Evolutionary conservation across 2,888 invertebrate genomes (phyloP).

Genomic region (Eupithecia dodoneata): DNA sequence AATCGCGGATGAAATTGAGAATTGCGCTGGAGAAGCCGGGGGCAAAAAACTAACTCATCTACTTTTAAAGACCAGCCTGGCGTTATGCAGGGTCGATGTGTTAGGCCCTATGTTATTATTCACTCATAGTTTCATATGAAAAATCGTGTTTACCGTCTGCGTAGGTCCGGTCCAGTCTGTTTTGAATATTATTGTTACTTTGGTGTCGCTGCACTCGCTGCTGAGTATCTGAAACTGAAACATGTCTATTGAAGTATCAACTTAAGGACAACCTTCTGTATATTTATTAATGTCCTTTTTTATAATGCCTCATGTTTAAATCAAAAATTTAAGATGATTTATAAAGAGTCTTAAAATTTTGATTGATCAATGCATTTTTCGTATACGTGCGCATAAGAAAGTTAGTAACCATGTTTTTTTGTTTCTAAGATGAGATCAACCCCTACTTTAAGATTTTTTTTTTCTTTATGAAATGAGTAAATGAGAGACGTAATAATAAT

Average conservation of each 20-base stretch:
- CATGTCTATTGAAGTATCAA: not conserved
- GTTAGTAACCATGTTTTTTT: not conserved
- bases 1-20: too few relatives aligned
- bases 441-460: not conserved
- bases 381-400: too few relatives aligned
- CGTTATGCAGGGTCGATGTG: not conserved
- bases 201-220: slow-evolving; percentile 78
- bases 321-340: too few relatives aligned
- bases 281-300: too few relatives aligned
- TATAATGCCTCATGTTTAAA: too few relatives aligned
- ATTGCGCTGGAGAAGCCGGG: not conserved
- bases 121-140: not conserved
- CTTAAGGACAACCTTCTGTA: too few relatives aligned
- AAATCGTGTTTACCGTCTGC: slow-evolving; percentile 60
- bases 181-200: slow-evolving; percentile 63
- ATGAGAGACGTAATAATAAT: too few relatives aligned
- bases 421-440: not conserved
- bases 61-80: not conserved
- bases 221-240: slow-evolving; percentile 68
- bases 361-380: too few relatives aligned
- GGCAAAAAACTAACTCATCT: not conserved
- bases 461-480: too few relatives aligned
- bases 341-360: too few relatives aligned
- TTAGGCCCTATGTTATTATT: not conserved
- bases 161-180: slow-evolving; percentile 61